Evolutionary conservation across 1,140 invertebrate genomes (phyloP).

Genomic region (Drosophila nasuta): DNA sequence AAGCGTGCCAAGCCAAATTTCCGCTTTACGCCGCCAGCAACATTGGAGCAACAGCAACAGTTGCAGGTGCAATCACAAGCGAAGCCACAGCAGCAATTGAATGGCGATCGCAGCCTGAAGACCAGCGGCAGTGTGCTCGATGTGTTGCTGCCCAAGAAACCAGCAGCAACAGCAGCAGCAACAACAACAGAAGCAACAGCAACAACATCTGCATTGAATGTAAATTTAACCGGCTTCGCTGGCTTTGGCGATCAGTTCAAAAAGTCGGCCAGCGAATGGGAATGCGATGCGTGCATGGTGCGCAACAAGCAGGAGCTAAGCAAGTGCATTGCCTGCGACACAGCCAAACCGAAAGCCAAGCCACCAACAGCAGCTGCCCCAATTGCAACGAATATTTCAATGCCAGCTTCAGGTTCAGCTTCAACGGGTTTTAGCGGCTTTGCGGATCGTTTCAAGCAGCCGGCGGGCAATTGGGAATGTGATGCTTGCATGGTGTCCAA

Average conservation of each 20-base stretch:
- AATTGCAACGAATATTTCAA: neutral
- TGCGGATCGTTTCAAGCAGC: constrained; percentile 58
- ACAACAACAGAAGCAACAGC: neutral
- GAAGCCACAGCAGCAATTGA: constrained; percentile 1
- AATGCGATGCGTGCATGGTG: constrained; percentile 89
- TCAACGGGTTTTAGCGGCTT: neutral
- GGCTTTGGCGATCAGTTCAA: constrained; percentile 87
- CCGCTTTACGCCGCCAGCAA: constrained; percentile 20
- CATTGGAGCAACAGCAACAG: constrained; percentile 1
- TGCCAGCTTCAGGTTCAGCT: too few relatives aligned
- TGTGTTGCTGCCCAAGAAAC: constrained; percentile 6
- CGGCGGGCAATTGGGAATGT: constrained; percentile 87
- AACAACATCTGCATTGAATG: neutral
- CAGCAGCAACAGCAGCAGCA: too few relatives aligned
- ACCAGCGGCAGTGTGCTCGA: constrained; percentile 17
- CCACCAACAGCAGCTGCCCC: neutral
- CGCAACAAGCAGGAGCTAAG: constrained; percentile 86
- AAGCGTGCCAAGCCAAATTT: constrained; percentile 14
- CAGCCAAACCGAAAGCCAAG: constrained; percentile 11
- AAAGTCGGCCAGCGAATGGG: constrained; percentile 86
- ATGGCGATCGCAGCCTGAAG: constrained; percentile 14
- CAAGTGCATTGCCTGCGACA: constrained; percentile 87
- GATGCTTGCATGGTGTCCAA: constrained; percentile 88
- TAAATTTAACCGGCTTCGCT: neutral
- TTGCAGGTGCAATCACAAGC: neutral